A percentile compares a stretch with the other conserved stretches of the same genome.
phyloP scores from a whole-genome alignment of 1,140 invertebrate species.

The Phymorhynchus buccinoides region DNA sequence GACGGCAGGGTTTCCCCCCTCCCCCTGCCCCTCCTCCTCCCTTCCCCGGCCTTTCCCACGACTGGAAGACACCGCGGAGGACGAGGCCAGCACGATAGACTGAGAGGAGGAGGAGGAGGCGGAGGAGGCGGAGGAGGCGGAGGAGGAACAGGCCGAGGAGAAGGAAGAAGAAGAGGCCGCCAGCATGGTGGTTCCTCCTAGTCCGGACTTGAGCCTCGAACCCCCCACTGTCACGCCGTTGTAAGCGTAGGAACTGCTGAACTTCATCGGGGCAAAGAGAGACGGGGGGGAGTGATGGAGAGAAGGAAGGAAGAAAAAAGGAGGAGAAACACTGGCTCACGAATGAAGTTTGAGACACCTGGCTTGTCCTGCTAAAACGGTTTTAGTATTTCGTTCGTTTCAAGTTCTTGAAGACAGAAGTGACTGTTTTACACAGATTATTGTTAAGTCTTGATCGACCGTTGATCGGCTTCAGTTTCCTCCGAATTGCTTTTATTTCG shows the following conservation, averaged over 20 bases:
- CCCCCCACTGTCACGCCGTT: not conserved
- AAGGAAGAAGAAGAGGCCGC: not conserved
- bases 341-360: no score
- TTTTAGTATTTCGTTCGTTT: not conserved
- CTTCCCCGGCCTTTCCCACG: not conserved
- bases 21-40: not conserved
- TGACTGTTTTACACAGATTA: no score
- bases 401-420: not conserved
- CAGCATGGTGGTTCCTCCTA: no score
- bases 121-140: not conserved
- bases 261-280: conserved; percentile 35
- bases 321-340: not conserved
- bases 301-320: not conserved
- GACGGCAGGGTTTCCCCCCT: not conserved
- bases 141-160: not conserved
- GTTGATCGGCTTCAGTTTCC: not conserved
- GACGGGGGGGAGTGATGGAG: not conserved
- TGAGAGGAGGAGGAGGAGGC: no score
- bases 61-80: not conserved
- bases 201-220: conserved; percentile 16
- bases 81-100: not conserved
- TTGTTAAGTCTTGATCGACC: not conserved
- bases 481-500: no score
- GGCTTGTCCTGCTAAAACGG: not conserved
- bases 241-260: conserved; percentile 24